Percentiles rank a stretch among this genome's conserved stretches.
These are phyloP conservation scores for Oreochromis tanganicae DNA, from an alignment of 2,113 vertebrate species.

Conservation along the genomic window DNA sequence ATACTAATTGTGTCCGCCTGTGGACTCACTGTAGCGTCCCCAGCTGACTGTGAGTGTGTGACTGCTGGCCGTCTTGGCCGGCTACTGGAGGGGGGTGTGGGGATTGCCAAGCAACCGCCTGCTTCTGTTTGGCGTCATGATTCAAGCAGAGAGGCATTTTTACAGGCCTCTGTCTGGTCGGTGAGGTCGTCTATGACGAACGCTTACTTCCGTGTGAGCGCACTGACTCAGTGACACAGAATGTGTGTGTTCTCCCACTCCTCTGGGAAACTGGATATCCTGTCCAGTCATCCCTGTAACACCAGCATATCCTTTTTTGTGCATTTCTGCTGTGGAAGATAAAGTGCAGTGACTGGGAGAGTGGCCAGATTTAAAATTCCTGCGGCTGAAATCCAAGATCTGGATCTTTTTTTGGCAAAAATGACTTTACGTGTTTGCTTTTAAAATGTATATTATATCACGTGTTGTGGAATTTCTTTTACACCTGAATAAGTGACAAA, in stretches of 20 bases:
- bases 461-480: not conserved
- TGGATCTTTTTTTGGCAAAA: not conserved
- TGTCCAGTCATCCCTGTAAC: conserved; percentile 53
- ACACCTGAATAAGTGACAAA: not conserved
- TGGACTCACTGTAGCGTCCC: conserved; percentile 5
- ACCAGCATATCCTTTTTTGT: conserved; percentile 45
- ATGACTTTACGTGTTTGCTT: not conserved
- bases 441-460: not conserved
- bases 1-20: conserved; percentile 6
- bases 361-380: conserved; percentile 32
- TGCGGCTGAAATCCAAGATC: not conserved
- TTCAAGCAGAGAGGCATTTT: conserved; percentile 51
- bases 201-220: not conserved
- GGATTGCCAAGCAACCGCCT: conserved; percentile 18
- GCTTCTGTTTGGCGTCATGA: conserved; percentile 53
- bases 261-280: conserved; percentile 49
- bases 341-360: conserved; percentile 15
- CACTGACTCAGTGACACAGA: conserved; percentile 56
- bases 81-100: conserved; percentile 14
- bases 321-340: conserved; percentile 13
- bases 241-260: conserved; percentile 34
- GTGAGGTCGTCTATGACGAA: conserved; percentile 43
- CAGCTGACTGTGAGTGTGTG: not conserved
- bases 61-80: conserved; percentile 5
- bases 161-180: conserved; percentile 25